Conservation (phyloP, 53 echinoderm and acorn worm species). For the Patiria pectinifera region DNA sequence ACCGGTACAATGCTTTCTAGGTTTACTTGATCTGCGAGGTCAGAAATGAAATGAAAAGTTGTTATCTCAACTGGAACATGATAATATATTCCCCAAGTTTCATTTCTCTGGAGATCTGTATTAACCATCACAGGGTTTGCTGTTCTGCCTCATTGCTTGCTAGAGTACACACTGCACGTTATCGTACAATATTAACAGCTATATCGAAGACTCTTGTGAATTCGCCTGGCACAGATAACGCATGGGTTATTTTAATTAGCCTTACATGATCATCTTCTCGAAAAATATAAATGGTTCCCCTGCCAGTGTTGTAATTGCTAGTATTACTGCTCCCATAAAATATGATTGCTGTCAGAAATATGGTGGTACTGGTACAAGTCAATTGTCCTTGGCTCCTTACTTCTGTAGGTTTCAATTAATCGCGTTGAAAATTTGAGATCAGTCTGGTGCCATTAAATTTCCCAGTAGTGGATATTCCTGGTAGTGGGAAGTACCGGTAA, state of each 20-base stretch:
- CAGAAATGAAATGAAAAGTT: not conserved
- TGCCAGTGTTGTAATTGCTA: not conserved
- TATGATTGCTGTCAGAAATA: not conserved
- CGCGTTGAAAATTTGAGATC: not conserved
- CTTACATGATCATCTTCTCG: not conserved
- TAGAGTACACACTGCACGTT: not conserved
- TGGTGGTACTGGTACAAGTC: not conserved
- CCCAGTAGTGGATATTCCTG: too few species aligned
- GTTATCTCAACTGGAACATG: conserved; percentile 1
- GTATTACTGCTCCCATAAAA: not conserved
- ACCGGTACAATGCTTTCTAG: too few species aligned
- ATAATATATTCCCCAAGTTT: conserved; percentile 7
- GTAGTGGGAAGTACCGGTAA: too few species aligned
- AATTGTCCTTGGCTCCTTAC: not conserved
- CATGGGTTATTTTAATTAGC: conserved; percentile 7
- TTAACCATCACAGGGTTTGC: not conserved
- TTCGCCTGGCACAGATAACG: not conserved
- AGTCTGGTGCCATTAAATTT: too few species aligned
- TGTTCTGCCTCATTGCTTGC: conserved; percentile 39
- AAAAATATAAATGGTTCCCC: not conserved
- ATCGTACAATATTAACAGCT: not conserved
- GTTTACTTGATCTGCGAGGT: too few species aligned
- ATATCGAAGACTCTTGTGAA: not conserved
- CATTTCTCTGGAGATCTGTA: conserved; percentile 25
- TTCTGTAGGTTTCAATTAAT: not conserved